Evolutionary conservation across 1,140 invertebrate species (phyloP).

Genomic region (Hyphantria cunea): DNA sequence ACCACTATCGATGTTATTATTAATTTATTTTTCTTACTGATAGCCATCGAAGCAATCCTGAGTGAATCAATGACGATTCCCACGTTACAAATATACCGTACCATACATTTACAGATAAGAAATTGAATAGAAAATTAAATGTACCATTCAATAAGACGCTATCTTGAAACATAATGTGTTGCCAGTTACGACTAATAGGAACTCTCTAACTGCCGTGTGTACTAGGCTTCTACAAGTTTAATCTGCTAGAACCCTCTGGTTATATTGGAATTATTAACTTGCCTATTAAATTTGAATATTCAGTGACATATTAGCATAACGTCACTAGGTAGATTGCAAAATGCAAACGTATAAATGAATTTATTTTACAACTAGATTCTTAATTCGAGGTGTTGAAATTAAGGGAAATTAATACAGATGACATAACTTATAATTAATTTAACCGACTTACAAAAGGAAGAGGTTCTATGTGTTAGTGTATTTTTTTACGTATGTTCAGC

Average conservation of each 20-base stretch:
- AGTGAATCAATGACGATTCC: slow-evolving; percentile 61
- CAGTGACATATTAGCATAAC: slow-evolving; percentile 13
- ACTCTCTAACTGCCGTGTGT: slow-evolving; percentile 2
- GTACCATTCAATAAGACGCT: slow-evolving; percentile 44
- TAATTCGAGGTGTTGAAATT: too few species aligned
- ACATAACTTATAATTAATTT: neutral
- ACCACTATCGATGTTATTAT: slow-evolving; percentile 59
- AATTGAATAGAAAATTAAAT: slow-evolving; percentile 69
- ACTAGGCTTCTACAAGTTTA: slow-evolving; percentile 11
- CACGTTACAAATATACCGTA: slow-evolving; percentile 66
- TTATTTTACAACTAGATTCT: neutral
- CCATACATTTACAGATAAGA: slow-evolving; percentile 62
- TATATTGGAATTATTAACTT: slow-evolving; percentile 1
- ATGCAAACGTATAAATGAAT: neutral
- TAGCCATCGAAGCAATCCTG: slow-evolving; percentile 71
- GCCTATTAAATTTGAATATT: slow-evolving; percentile 9
- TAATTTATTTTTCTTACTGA: slow-evolving; percentile 65
- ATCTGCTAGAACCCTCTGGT: neutral
- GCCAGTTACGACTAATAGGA: slow-evolving; percentile 22
- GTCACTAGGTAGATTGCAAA: slow-evolving; percentile 3
- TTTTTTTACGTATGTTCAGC: too few species aligned
- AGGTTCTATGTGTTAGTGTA: too few species aligned
- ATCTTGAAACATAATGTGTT: slow-evolving; percentile 29
- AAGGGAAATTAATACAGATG: neutral
- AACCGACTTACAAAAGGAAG: too few species aligned